Evolutionary conservation across 2,888 invertebrate species (phyloP).

Genomic region (Drepana falcataria): DNA sequence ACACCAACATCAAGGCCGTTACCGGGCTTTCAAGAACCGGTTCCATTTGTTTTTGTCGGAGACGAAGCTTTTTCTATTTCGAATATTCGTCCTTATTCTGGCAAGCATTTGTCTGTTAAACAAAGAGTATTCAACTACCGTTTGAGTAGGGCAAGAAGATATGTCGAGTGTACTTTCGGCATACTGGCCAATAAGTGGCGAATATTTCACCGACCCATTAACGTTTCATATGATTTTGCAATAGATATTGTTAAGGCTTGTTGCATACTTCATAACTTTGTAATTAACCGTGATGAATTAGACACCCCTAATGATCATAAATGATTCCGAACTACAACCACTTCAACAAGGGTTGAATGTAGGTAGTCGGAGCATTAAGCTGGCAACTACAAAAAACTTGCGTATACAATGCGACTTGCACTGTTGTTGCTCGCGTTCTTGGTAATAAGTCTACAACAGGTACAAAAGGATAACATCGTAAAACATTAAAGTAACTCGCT

Average conservation of each 20-base stretch:
- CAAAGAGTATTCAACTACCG: constrained; percentile 14
- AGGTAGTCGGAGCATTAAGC: too few relatives aligned
- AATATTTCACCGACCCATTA: constrained; percentile 14
- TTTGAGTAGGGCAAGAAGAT: constrained; percentile 9
- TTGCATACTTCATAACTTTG: constrained; percentile 4
- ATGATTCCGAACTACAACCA: too few relatives aligned
- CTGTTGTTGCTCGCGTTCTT: too few relatives aligned
- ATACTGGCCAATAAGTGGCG: constrained; percentile 17
- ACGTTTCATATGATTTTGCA: constrained; percentile 15
- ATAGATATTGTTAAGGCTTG: constrained; percentile 4
- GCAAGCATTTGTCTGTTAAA: constrained; percentile 11
- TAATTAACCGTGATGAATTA: background rate
- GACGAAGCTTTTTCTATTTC: constrained; percentile 15
- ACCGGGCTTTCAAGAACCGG: constrained; percentile 15
- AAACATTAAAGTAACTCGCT: too few relatives aligned
- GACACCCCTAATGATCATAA: too few relatives aligned
- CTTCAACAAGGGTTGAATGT: too few relatives aligned
- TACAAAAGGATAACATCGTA: too few relatives aligned
- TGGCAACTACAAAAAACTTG: too few relatives aligned
- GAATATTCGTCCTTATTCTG: constrained; percentile 11
- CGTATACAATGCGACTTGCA: too few relatives aligned
- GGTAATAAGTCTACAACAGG: too few relatives aligned
- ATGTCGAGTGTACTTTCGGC: constrained; percentile 15
- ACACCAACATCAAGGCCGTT: constrained; percentile 18
- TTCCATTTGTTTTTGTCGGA: constrained; percentile 13